phyloP scores from a whole-genome alignment of 2,888 invertebrate genomes.

The Acleris holmiana region DNA sequence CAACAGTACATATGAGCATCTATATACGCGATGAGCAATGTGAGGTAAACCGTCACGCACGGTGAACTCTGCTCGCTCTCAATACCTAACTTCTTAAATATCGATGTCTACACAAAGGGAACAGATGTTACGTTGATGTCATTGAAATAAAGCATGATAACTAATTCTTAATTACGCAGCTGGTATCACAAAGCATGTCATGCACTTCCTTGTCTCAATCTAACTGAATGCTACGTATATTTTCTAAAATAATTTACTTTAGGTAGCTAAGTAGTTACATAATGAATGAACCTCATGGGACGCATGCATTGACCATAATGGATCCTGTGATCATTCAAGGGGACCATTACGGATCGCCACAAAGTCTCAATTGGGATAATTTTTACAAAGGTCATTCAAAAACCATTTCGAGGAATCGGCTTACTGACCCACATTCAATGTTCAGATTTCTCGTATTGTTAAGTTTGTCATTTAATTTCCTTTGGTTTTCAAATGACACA shows the following conservation, averaged over 20 bases:
- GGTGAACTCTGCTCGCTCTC: constrained; percentile 51
- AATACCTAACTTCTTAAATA: constrained; percentile 40
- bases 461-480: too few relatives aligned
- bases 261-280: too few relatives aligned
- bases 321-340: too few relatives aligned
- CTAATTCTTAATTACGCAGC: neutral
- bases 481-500: neutral
- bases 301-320: too few relatives aligned
- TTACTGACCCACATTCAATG: too few relatives aligned
- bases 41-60: constrained; percentile 66
- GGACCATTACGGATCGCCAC: too few relatives aligned
- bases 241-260: too few relatives aligned
- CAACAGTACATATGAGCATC: constrained; percentile 46
- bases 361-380: too few relatives aligned
- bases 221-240: neutral
- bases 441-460: too few relatives aligned
- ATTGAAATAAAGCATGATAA: constrained; percentile 1
- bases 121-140: neutral
- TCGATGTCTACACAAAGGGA: constrained; percentile 42
- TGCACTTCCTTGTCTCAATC: neutral
- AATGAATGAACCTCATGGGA: too few relatives aligned
- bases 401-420: too few relatives aligned
- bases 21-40: constrained; percentile 50
- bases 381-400: too few relatives aligned
- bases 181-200: neutral